These are phyloP conservation scores for Pantherophis alleghaniensis DNA, from an alignment of 2,797 vertebrate species.

Conservation along the genomic window DNA sequence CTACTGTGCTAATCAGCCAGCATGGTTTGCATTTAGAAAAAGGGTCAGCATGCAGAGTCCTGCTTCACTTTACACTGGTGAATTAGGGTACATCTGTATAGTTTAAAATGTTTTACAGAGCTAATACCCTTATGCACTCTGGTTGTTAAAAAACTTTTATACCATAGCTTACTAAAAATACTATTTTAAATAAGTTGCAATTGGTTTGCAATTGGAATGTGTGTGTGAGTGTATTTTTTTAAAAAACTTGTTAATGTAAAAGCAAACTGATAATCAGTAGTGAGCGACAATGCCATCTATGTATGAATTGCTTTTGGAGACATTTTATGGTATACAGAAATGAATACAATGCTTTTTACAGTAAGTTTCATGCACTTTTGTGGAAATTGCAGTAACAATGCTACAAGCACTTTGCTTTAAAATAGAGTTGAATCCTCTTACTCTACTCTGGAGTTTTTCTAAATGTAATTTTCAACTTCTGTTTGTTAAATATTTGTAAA, in stretches of 20 bases:
- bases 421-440: slow-evolving; percentile 53
- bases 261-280: slow-evolving; percentile 25
- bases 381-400: slow-evolving; percentile 54
- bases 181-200: neutral
- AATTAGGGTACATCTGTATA: slow-evolving; percentile 7
- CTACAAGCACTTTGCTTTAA: slow-evolving; percentile 65
- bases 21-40: neutral
- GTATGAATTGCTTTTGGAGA: slow-evolving; percentile 43
- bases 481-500: slow-evolving; percentile 62
- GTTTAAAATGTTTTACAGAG: slow-evolving; percentile 16
- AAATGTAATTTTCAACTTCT: slow-evolving; percentile 54
- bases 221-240: neutral
- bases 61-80: neutral
- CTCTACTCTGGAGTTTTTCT: slow-evolving; percentile 50
- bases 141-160: neutral
- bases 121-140: slow-evolving; percentile 7
- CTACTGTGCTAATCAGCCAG: too few relatives aligned
- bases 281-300: slow-evolving; percentile 1
- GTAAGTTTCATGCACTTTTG: slow-evolving; percentile 65
- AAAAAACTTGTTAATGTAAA: slow-evolving; percentile 8
- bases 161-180: slow-evolving; percentile 4
- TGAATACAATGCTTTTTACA: slow-evolving; percentile 45
- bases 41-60: neutral
- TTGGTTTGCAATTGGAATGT: neutral
- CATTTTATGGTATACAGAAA: slow-evolving; percentile 33